These are phyloP conservation scores for Morpho achilles DNA, from an alignment of 2,888 invertebrate genomes.

Conservation along the genomic window DNA sequence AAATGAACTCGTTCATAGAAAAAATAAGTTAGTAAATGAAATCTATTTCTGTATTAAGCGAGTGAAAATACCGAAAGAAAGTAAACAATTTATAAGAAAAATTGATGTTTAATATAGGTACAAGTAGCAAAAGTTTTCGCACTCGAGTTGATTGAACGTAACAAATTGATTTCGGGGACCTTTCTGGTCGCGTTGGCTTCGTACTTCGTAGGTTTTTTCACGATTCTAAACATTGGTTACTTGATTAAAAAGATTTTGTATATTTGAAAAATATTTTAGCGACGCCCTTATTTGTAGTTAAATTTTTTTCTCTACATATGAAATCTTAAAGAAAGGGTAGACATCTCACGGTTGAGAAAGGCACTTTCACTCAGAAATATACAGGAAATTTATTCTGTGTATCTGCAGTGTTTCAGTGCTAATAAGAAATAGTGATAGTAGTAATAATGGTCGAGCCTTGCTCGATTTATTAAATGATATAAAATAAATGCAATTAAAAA, in stretches of 20 bases:
- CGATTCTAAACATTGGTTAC: constrained; percentile 1
- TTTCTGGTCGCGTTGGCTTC: constrained; percentile 2
- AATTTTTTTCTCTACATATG: too few species aligned
- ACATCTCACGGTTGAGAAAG: too few species aligned
- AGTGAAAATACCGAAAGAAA: constrained; percentile 23
- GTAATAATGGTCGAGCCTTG: too few species aligned
- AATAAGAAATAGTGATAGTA: too few species aligned
- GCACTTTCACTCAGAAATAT: too few species aligned
- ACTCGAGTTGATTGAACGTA: constrained; percentile 16
- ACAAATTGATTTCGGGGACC: constrained; percentile 12
- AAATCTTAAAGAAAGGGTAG: too few species aligned
- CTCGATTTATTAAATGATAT: too few species aligned
- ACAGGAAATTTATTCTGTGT: too few species aligned
- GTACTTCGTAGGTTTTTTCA: constrained; percentile 2
- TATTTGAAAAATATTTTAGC: constrained; percentile 9
- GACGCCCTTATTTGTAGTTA: background rate
- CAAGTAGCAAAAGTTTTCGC: constrained; percentile 4
- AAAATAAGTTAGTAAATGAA: too few species aligned
- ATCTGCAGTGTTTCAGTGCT: too few species aligned
- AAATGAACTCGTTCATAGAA: too few species aligned
- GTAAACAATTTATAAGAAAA: background rate
- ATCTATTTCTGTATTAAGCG: constrained; percentile 3
- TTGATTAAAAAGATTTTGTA: constrained; percentile 12
- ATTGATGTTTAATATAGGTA: background rate
- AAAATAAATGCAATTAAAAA: too few species aligned